Conservation (phyloP, 2,113 vertebrate species). For the Nerophis lumbriciformis region DNA sequence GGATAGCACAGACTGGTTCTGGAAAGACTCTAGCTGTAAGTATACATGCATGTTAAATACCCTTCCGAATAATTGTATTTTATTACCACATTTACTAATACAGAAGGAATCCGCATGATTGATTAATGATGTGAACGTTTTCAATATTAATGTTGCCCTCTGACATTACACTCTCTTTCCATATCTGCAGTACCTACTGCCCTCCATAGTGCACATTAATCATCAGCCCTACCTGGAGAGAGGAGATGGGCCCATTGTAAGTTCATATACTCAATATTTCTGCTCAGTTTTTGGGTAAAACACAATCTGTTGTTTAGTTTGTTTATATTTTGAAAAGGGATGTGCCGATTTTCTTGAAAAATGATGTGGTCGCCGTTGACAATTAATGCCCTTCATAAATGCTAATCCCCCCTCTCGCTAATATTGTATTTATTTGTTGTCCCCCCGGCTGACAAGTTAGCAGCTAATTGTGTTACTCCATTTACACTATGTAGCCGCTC, state of each 20-base stretch:
- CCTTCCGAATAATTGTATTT: background rate
- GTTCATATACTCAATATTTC: slow-evolving; percentile 45
- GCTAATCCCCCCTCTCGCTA: too few relatives aligned
- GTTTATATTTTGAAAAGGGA: too few relatives aligned
- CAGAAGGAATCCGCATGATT: background rate
- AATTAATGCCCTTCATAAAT: too few relatives aligned
- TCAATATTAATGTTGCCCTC: background rate
- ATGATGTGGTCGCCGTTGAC: too few relatives aligned
- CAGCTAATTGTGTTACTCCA: too few relatives aligned
- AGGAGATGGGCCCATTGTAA: slow-evolving; percentile 95
- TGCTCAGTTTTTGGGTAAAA: background rate
- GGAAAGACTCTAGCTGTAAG: slow-evolving; percentile 94
- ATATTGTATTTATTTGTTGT: too few relatives aligned
- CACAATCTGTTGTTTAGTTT: background rate
- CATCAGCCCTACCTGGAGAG: slow-evolving; percentile 97
- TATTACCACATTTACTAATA: background rate
- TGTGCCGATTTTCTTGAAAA: too few relatives aligned
- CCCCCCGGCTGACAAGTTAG: too few relatives aligned
- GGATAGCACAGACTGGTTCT: slow-evolving; percentile 96
- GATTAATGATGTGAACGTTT: background rate
- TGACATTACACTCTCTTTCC: background rate
- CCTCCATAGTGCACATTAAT: slow-evolving; percentile 97
- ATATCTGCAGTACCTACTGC: slow-evolving; percentile 83
- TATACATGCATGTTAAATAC: background rate
- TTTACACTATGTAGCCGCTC: too few relatives aligned